These are phyloP conservation scores for Sinodicranocentrus sp. DNA, from an alignment of 2,888 invertebrate species.

Conservation along the genomic window DNA sequence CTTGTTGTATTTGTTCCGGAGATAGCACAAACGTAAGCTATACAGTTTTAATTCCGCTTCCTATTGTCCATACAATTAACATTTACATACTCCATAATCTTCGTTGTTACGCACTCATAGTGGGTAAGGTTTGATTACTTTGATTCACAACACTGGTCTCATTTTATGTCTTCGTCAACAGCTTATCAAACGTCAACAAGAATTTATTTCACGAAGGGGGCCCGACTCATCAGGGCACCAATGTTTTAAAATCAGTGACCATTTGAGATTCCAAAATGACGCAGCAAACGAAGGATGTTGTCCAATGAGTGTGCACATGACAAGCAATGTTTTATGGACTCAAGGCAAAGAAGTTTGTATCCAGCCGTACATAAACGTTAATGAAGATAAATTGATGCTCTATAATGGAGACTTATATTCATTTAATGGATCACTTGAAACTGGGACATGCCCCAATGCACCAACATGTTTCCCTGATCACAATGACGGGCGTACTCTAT, in stretches of 20 bases:
- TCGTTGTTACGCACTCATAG: too few relatives aligned
- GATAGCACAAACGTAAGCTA: too few relatives aligned
- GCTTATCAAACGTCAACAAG: conserved; percentile 4
- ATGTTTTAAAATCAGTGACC: neutral
- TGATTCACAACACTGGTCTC: too few relatives aligned
- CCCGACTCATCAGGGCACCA: conserved; percentile 50
- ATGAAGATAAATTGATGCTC: conserved; percentile 83
- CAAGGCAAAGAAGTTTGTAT: conserved; percentile 82
- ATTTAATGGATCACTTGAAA: conserved; percentile 71
- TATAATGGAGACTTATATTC: conserved; percentile 94
- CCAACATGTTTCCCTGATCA: too few relatives aligned
- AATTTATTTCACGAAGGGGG: conserved; percentile 60
- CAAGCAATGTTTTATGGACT: conserved; percentile 87
- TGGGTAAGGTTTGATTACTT: too few relatives aligned
- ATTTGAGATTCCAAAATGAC: neutral
- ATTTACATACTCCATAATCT: too few relatives aligned
- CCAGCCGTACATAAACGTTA: conserved; percentile 85
- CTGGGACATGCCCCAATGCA: conserved; percentile 5
- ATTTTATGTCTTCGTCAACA: conserved; percentile 7
- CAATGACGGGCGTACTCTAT: conserved; percentile 66
- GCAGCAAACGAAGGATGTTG: neutral
- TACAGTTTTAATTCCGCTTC: too few relatives aligned
- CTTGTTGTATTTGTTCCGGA: too few relatives aligned
- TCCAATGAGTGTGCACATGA: conserved; percentile 52
- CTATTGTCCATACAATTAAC: too few relatives aligned